A percentile compares a stretch with the other conserved stretches of the same genome.
Conservation (phyloP, 2,888 invertebrate species). For the Dicranocentrus wangi region DNA sequence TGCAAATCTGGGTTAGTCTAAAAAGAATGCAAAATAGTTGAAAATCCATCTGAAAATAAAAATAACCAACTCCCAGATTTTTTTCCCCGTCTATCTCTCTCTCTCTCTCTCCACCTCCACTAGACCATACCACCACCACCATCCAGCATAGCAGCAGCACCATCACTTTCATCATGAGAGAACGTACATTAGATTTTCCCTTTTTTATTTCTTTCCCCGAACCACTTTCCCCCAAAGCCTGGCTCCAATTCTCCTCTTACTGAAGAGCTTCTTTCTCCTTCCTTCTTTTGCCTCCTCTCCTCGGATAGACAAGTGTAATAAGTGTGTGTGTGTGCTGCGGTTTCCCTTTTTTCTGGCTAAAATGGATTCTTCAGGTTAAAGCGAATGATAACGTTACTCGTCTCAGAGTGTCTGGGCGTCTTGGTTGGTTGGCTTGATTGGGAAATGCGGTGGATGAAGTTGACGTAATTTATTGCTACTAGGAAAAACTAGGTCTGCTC, state of each 20-base stretch:
- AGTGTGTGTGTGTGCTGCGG: too few species aligned
- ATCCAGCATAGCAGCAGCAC: not conserved
- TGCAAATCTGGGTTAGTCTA: slow-evolving; percentile 39
- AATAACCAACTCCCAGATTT: slow-evolving; percentile 35
- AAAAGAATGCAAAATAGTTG: slow-evolving; percentile 53
- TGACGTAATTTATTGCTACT: slow-evolving; percentile 62
- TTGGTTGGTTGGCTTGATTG: slow-evolving; percentile 60
- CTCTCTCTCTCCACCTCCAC: too few species aligned
- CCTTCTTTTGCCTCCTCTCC: too few species aligned
- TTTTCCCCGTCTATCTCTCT: slow-evolving; percentile 9
- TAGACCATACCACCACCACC: not conserved
- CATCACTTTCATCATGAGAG: slow-evolving; percentile 9
- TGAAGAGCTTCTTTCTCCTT: not conserved
- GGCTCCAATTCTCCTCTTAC: not conserved
- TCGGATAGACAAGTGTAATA: too few species aligned
- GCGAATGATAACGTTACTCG: too few species aligned
- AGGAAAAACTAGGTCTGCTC: slow-evolving; percentile 44
- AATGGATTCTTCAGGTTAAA: too few species aligned
- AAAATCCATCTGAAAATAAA: slow-evolving; percentile 15
- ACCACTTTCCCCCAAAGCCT: not conserved
- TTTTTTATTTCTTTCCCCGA: not conserved
- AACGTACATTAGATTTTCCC: slow-evolving; percentile 25
- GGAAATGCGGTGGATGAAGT: slow-evolving; percentile 61
- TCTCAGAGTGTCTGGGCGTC: too few species aligned
- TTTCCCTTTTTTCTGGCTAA: too few species aligned